A percentile compares a stretch with the other conserved stretches of the same genome.
phyloP scores from a whole-genome alignment of 2,888 invertebrate species.

The Chrysotoxum bicinctum region DNA sequence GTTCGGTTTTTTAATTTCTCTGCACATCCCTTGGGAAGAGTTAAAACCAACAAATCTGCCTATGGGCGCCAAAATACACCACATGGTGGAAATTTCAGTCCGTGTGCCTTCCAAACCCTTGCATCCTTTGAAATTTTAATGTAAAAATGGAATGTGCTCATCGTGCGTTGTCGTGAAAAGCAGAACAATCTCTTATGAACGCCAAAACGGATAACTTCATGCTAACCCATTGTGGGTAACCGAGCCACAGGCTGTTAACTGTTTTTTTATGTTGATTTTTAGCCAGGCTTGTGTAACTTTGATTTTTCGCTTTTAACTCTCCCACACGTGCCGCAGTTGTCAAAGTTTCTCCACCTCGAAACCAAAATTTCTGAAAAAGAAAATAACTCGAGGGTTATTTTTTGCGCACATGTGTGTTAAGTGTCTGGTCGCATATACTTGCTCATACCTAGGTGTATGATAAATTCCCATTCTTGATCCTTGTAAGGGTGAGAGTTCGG shows the following conservation, averaged over 20 bases:
- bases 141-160: conserved; percentile 24
- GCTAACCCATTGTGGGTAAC: conserved; percentile 19
- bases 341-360: conserved; percentile 24
- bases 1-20: background rate
- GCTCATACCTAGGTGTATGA: too few relatives aligned
- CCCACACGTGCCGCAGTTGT: conserved; percentile 1
- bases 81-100: conserved; percentile 56
- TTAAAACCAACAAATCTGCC: conserved; percentile 39
- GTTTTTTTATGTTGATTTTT: background rate
- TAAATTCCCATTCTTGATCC: too few relatives aligned
- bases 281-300: conserved; percentile 55
- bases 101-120: background rate
- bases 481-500: too few relatives aligned
- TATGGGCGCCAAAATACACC: conserved; percentile 52
- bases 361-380: background rate
- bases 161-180: conserved; percentile 25
- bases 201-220: conserved; percentile 33
- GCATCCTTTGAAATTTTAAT: conserved; percentile 15
- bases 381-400: conserved; percentile 53
- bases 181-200: conserved; percentile 32
- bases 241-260: conserved; percentile 47
- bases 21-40: background rate
- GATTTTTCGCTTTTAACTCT: conserved; percentile 26
- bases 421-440: background rate
- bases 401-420: conserved; percentile 54